Evolutionary conservation across 2,888 invertebrate species (phyloP).

Genomic region (Cataglyphis livida): DNA sequence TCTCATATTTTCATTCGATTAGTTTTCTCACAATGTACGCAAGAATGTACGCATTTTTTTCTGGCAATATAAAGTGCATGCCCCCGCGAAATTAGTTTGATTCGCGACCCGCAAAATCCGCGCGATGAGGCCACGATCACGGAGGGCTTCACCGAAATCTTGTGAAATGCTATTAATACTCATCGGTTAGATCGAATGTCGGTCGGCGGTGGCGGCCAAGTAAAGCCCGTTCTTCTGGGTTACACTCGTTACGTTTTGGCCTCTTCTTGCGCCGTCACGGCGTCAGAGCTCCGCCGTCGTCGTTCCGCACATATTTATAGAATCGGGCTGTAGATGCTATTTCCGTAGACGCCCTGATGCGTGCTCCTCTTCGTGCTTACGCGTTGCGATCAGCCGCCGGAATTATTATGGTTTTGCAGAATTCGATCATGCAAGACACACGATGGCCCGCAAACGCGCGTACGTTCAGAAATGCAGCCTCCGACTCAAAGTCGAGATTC

Average conservation of each 20-base stretch:
- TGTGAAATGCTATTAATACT: conserved; percentile 84
- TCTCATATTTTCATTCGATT: neutral
- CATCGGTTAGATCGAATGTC: conserved; percentile 85
- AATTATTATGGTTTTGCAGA: conserved; percentile 64
- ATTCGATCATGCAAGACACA: conserved; percentile 3
- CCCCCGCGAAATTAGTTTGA: conserved; percentile 44
- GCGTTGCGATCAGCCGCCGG: conserved; percentile 57
- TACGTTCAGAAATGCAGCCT: neutral
- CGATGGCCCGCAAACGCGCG: neutral
- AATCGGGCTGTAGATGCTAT: conserved; percentile 83
- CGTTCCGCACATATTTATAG: conserved; percentile 82
- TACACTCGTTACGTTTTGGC: conserved; percentile 74
- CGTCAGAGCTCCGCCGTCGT: conserved; percentile 60
- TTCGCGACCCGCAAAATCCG: conserved; percentile 26
- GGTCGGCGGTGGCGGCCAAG: conserved; percentile 85
- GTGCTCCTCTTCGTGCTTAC: conserved; percentile 54
- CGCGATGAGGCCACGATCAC: conserved; percentile 61
- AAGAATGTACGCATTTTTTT: neutral
- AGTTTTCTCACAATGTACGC: neutral
- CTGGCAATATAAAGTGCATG: neutral
- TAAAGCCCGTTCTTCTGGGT: conserved; percentile 84
- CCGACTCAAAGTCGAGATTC: neutral
- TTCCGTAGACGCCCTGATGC: conserved; percentile 81
- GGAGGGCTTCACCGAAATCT: conserved; percentile 78
- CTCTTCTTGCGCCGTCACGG: conserved; percentile 55